phyloP scores from a whole-genome alignment of 2,113 vertebrate species.

The Leptocoma aspasia region DNA sequence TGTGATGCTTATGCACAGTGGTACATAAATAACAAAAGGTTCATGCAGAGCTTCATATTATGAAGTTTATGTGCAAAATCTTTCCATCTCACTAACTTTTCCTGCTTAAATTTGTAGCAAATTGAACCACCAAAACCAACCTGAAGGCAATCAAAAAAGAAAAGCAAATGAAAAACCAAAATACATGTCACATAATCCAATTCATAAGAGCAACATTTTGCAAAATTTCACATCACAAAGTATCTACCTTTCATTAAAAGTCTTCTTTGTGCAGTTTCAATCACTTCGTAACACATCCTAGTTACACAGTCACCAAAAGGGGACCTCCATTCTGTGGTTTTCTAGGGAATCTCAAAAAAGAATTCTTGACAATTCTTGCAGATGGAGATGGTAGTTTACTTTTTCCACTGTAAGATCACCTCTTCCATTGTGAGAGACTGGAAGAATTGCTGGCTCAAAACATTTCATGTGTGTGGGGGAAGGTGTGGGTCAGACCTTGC shows the following conservation, averaged over 20 bases:
- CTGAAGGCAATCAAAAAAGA: neutral
- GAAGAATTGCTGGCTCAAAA: neutral
- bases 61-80: neutral
- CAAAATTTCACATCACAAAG: neutral
- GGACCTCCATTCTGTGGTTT: neutral
- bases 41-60: neutral
- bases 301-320: neutral
- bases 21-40: neutral
- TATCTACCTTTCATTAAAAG: neutral
- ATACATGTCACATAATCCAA: neutral
- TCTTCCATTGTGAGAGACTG: neutral
- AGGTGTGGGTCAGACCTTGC: fast-evolving
- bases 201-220: neutral
- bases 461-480: too few species aligned
- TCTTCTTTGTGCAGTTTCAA: neutral
- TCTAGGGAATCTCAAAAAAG: neutral
- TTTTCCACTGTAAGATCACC: fast-evolving
- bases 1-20: neutral
- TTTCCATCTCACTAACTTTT: neutral
- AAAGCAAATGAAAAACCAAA: neutral
- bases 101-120: neutral
- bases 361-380: neutral
- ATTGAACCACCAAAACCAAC: neutral
- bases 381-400: neutral
- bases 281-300: neutral